Base-by-base conservation (phyloP, 2,797 vertebrate species). In the Sebastolobus altivelis region DNA sequence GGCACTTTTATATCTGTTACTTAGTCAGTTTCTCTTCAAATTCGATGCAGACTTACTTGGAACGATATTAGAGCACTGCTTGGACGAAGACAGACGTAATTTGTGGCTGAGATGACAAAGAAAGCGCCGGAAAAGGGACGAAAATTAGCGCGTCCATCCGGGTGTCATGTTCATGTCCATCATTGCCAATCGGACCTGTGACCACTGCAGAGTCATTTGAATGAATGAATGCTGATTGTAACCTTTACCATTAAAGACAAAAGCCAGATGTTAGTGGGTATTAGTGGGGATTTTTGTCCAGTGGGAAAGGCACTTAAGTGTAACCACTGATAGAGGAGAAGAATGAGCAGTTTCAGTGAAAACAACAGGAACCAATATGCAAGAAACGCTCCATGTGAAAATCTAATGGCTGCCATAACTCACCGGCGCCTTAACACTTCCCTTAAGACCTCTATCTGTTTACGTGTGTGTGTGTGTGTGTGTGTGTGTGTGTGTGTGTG, bases 341-440 rank as follows among this genome's bases (percentile, higher is more conserved):
- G 58, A 80, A 90, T 71, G 38, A 63, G 46, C 52, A 4, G 22
- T 68, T 86, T 81, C 46, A 52, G 18, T 46, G 43, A 31, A 80
- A 75, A 65, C 63, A 87, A 77, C 77, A 71, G 38, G 75, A 87
- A 76, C 77, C 73, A 71, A 89, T 79, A 89, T 78, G 69, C 43
- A 72, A 62, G 67, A 82, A 80, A 63, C 12, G 3, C 67, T 82
- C 65, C 65, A 65, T 82, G 55, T 76, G 40, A 75, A 87, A 87
- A 55, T 29, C 33, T 90, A 92, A 92, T 90, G 77, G 82, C 46
- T 65, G 54, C 81, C 60, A 89, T 91, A 88, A 91, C 73, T 94
- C 91, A 91, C 46, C 4, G 20, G 13, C 31, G 73, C 70, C 68
- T 78, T 77, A 79, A 79, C 65, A 66, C 79, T 40, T 83, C 84